A percentile compares a stretch with the other conserved stretches of the same genome.
phyloP scores from a whole-genome alignment of 2,888 invertebrate genomes.

The Temnothorax ravouxi region DNA sequence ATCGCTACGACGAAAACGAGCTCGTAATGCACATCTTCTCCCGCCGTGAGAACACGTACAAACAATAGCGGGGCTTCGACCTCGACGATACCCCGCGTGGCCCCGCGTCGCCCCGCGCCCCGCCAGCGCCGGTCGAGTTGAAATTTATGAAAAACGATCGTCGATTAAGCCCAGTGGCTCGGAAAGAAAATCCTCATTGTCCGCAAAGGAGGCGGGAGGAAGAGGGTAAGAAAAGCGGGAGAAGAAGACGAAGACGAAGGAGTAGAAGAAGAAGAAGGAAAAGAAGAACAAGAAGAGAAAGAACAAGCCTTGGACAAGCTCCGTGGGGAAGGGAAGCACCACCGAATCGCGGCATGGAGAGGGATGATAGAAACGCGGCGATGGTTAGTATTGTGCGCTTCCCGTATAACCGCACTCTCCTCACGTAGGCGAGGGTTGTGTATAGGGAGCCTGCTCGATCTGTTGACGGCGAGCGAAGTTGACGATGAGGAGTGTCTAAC shows the following conservation, averaged over 20 bases:
- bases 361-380: conserved; percentile 27
- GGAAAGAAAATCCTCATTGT: conserved; percentile 74
- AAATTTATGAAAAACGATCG: conserved; percentile 75
- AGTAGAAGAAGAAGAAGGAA: not conserved
- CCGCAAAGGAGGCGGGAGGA: conserved; percentile 48
- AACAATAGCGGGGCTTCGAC: conserved; percentile 64
- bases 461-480: conserved; percentile 33
- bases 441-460: conserved; percentile 9
- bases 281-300: conserved; percentile 8
- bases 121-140: conserved; percentile 23
- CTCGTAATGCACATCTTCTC: conserved; percentile 58
- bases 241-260: not conserved
- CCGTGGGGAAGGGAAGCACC: not conserved
- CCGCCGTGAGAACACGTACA: conserved; percentile 54
- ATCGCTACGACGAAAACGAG: conserved; percentile 50
- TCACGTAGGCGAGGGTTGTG: conserved; percentile 16
- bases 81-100: conserved; percentile 19
- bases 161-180: conserved; percentile 72
- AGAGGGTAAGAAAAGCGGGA: not conserved
- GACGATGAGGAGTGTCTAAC: conserved; percentile 58
- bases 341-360: too few species aligned
- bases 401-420: conserved; percentile 46
- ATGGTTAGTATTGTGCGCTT: conserved; percentile 45
- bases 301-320: conserved; percentile 41
- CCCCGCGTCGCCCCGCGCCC: not conserved